Evolutionary conservation across 2,113 vertebrate species (phyloP), one percentile per base, ranked within the genome.

Genomic region (Neodontobutis hainanensis): DNA sequence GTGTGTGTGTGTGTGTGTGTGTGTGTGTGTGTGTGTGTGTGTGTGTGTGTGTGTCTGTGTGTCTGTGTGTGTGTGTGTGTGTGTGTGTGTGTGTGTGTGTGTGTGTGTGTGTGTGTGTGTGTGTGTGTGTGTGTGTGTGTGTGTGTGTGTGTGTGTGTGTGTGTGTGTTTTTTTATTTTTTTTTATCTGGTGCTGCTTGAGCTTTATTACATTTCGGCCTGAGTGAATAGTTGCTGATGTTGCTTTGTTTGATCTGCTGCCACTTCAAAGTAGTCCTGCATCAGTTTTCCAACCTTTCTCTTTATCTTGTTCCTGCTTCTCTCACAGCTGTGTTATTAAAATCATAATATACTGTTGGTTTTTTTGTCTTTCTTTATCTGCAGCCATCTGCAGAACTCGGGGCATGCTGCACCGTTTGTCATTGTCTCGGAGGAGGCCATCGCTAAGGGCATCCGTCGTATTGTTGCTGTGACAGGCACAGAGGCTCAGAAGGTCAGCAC

Each of bases 391-490:
- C 94, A 85, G 89, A 99, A 98, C 88, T 97, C 97, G 0, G 73
- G 89, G 81, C 96, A 99, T 0, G 93, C 94, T 0, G 92, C 92
- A 1, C 92, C 94, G 5, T 98, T 99, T 65, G 95, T 95, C 84
- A 96, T 99, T 16, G 95, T 98, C 75, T 97, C 95, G 0, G 97
- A 99, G 85, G 97, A 99, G 90, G 97, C 97, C 16, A 98, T 99
- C 75, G 97, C 97, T 68, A 99, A 99, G 85, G 97, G 97, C 70
- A 96, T 98, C 90, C 94, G 97, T 48, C 95, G 97, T 76, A 97
- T 99, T 58, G 96, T 99, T 40, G 96, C 95, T 0, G 93, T 99
- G 86, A 99, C 97, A 0, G 96, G 97, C 35, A 63, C 91, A 0
- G 97, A 98, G 81, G 97, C 97, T 36, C 95, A 95, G 78, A 99